Conservation (phyloP, 2,888 invertebrate species). For the Erynnis tages region DNA sequence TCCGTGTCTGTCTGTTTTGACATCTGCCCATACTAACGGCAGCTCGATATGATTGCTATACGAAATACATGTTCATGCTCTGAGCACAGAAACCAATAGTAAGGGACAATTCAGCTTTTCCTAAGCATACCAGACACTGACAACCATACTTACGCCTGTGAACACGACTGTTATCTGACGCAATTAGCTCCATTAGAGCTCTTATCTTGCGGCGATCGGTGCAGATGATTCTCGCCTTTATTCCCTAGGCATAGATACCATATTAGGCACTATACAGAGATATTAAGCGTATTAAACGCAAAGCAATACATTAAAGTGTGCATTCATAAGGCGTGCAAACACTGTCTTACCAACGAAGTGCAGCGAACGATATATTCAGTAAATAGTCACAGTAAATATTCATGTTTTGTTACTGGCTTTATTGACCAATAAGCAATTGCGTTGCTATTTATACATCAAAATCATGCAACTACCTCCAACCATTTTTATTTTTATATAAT, state of each 20-base stretch:
- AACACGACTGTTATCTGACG: constrained; percentile 26
- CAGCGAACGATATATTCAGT: constrained; percentile 1
- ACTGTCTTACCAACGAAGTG: constrained; percentile 3
- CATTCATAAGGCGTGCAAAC: constrained; percentile 17
- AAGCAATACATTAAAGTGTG: constrained; percentile 13
- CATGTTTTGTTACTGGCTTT: too few relatives aligned
- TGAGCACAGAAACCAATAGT: constrained; percentile 5
- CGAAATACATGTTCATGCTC: too few relatives aligned
- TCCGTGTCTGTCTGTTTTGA: too few relatives aligned
- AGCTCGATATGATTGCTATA: too few relatives aligned
- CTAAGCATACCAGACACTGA: constrained; percentile 26
- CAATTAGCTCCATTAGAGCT: constrained; percentile 26
- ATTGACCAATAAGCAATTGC: too few relatives aligned
- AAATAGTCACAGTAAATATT: constrained; percentile 15
- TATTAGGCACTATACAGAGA: neutral
- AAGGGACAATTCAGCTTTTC: constrained; percentile 16
- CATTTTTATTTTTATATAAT: too few relatives aligned
- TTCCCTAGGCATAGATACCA: neutral
- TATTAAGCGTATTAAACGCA: constrained; percentile 5
- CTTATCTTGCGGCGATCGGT: constrained; percentile 10
- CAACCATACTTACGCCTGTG: constrained; percentile 26
- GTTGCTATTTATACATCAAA: too few relatives aligned
- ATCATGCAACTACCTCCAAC: too few relatives aligned
- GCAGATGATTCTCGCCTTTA: constrained; percentile 3
- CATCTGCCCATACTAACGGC: too few relatives aligned